Conservation (phyloP, 2,888 invertebrate genomes). For the Sycophila texana region DNA sequence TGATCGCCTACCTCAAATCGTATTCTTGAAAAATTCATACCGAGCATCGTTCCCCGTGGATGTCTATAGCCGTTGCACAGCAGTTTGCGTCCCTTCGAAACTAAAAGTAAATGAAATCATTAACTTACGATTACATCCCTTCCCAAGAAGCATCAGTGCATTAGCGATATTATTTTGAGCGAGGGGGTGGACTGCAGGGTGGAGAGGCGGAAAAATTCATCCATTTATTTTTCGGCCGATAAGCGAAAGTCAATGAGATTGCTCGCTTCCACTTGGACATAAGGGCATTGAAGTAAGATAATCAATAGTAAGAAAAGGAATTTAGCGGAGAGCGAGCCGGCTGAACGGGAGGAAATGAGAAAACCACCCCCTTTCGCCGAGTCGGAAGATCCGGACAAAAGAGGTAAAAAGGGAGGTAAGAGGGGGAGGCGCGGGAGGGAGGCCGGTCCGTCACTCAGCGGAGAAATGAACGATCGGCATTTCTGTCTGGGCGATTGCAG, state of each 20-base stretch:
- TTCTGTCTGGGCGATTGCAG: slow-evolving; percentile 49
- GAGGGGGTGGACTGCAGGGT: no score
- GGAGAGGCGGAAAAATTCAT: background rate
- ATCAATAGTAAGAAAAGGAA: slow-evolving; percentile 58
- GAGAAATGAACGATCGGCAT: slow-evolving; percentile 59
- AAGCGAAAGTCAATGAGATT: slow-evolving; percentile 44
- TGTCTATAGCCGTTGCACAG: no score
- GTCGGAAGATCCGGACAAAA: slow-evolving; percentile 59
- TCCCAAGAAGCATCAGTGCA: background rate
- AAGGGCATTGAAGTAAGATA: slow-evolving; percentile 53
- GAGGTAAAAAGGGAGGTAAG: slow-evolving; percentile 56
- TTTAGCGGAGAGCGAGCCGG: slow-evolving; percentile 36
- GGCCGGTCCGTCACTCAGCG: slow-evolving; percentile 60
- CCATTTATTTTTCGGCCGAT: background rate
- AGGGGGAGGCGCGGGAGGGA: slow-evolving; percentile 27
- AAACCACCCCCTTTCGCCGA: slow-evolving; percentile 60
- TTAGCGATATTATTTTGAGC: slow-evolving; percentile 24
- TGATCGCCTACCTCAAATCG: no score
- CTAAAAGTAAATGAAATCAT: no score
- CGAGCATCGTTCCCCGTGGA: no score
- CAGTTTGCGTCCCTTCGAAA: no score
- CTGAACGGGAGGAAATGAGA: slow-evolving; percentile 64
- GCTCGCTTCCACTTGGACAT: slow-evolving; percentile 20
- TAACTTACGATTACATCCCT: background rate
- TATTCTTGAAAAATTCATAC: no score